Evolutionary conservation across 2,113 vertebrate genomes (phyloP), one percentile per base, ranked within the genome.

Genomic region (Urocitellus parryii): DNA sequence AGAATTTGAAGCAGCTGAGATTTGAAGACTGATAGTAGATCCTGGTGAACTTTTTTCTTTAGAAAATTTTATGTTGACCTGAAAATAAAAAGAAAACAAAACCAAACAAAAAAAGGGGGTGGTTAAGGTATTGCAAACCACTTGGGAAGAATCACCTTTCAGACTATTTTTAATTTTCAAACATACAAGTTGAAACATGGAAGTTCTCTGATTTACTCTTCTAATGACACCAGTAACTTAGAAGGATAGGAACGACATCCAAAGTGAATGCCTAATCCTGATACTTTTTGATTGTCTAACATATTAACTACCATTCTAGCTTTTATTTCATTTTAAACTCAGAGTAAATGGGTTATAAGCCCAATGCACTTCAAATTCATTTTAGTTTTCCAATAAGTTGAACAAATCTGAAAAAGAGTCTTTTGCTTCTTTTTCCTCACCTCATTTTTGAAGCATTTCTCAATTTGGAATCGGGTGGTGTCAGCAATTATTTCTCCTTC

Each of bases 41-140:
- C 98, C 98, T 37, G 99, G 99, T 34, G 97, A 97, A 78, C 95
- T 84, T 87, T 97, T 98, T 37, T 97, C 79, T 8, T 98, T 95
- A 0, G 98, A 98, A 97, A 99, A 99, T 51, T 97, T 97, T 95
- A 99, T 18, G 67, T 95, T 98, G 77, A 99, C 99, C 99, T 99
- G 97, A 24, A 97, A 98, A 85, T 67, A 29, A 82, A 56, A 48
- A 94, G 25, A 42, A 17, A 63, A 45, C 45, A 45, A 45, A 6
- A n/a, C n/a, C n/a, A n/a, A n/a, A n/a, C n/a, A n/a, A n/a, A n/a
- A n/a, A 8, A 42, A 89, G 34, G 45, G 42, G 42, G 42, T 4
- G 42, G 27, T 16, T 32, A 82, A 39, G 48, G 27, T 56, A 56
- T 56, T 51, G 58, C 3, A 72, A 87, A 53, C 7, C 39, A 29